These are phyloP conservation scores for Aurelia sp. DNA, from an alignment of 30 jellyfish, hydroid and myxozoan genomes.

Conservation along the genomic window DNA sequence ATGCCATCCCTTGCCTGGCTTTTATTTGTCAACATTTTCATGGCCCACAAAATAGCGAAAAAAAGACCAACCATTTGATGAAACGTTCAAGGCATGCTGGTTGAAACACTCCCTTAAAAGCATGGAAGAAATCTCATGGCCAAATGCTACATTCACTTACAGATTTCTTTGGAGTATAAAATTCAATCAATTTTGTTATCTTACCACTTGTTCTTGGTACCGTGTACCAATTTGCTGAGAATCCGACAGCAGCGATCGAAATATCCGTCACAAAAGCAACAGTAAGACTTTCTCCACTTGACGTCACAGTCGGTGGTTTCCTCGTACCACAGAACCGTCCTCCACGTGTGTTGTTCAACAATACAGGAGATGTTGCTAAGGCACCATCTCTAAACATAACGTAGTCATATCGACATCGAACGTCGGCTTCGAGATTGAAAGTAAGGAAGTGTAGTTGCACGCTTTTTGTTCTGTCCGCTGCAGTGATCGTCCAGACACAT, in stretches of 20 bases:
- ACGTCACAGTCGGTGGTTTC: constrained; percentile 69
- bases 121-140: too few relatives aligned
- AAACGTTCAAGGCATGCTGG: too few relatives aligned
- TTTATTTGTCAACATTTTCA: too few relatives aligned
- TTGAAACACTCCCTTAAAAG: too few relatives aligned
- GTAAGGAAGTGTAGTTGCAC: constrained; percentile 61
- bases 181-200: neutral
- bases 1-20: too few relatives aligned
- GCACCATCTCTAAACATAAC: constrained; percentile 81
- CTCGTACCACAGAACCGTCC: constrained; percentile 83
- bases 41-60: too few relatives aligned
- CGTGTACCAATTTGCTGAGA: constrained; percentile 78
- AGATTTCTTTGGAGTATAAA: too few relatives aligned
- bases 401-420: constrained; percentile 63
- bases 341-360: constrained; percentile 31
- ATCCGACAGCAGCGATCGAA: constrained; percentile 55
- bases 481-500: constrained; percentile 69
- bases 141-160: too few relatives aligned
- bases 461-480: constrained; percentile 40
- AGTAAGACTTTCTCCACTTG: constrained; percentile 78
- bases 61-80: too few relatives aligned
- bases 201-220: constrained; percentile 64
- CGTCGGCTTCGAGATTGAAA: constrained; percentile 58
- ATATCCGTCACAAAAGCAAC: constrained; percentile 59
- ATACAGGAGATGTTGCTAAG: constrained; percentile 36